A percentile compares a stretch with the other conserved stretches of the same genome.
Conservation (phyloP, 2,797 vertebrate species). For the Tinamus major region DNA sequence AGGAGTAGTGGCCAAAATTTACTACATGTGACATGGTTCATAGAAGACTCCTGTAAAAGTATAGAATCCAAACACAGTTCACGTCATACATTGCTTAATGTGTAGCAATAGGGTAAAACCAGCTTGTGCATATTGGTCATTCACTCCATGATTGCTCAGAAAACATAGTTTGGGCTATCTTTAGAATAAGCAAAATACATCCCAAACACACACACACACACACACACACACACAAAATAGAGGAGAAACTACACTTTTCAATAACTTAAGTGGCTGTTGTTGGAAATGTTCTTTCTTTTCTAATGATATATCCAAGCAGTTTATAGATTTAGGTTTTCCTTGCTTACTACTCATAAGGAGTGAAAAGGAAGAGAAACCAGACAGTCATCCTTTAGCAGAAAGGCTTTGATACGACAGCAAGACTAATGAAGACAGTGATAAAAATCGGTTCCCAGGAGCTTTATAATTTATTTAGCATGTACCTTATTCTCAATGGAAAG, state of each 20-base stretch:
- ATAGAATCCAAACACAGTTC: background rate
- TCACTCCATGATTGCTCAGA: background rate
- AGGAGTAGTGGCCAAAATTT: background rate
- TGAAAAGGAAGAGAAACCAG: conserved; percentile 23
- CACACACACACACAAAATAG: background rate
- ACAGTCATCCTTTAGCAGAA: background rate
- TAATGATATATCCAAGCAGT: background rate
- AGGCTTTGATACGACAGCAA: background rate
- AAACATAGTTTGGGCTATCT: background rate
- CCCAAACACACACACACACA: background rate
- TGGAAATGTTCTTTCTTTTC: background rate
- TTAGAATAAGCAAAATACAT: conserved; percentile 13
- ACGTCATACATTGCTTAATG: background rate
- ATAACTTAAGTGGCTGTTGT: background rate
- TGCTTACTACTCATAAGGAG: background rate
- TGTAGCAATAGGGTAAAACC: background rate
- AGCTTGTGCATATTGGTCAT: background rate
- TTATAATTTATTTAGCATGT: background rate
- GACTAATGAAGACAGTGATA: background rate
- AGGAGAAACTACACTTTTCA: background rate
- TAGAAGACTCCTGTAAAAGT: background rate
- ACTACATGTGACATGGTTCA: background rate
- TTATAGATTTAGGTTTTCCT: conserved; percentile 1
- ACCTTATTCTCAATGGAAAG: conserved; percentile 1
- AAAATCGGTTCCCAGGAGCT: conserved; percentile 16